These are phyloP conservation scores for Drosophila setifemur DNA, from an alignment of 1,140 invertebrate species.

Conservation along the genomic window DNA sequence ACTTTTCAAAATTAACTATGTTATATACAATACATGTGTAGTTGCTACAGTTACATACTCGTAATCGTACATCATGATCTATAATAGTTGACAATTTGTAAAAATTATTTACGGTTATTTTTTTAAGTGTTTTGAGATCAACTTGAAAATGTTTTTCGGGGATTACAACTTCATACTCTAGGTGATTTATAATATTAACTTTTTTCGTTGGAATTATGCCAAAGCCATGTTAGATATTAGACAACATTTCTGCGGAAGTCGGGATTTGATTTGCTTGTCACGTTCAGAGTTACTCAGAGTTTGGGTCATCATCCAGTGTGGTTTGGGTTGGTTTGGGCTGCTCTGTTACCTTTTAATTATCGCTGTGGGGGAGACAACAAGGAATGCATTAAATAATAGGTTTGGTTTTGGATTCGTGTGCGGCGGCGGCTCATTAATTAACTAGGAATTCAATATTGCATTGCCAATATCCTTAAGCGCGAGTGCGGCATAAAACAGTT, in stretches of 20 bases:
- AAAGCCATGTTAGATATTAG: constrained; percentile 24
- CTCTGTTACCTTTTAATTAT: constrained; percentile 48
- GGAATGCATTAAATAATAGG: constrained; percentile 13
- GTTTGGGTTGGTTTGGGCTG: neutral
- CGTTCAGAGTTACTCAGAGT: no score
- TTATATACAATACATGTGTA: constrained; percentile 20
- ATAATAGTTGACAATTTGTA: constrained; percentile 14
- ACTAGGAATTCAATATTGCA: constrained; percentile 40
- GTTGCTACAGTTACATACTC: neutral
- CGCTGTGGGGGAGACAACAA: constrained; percentile 37
- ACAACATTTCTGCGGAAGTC: constrained; percentile 19
- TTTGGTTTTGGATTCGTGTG: neutral
- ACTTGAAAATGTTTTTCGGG: constrained; percentile 57
- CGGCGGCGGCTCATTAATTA: constrained; percentile 41
- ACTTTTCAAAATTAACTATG: constrained; percentile 1
- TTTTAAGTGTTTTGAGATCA: constrained; percentile 54
- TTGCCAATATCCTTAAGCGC: constrained; percentile 54
- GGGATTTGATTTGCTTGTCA: neutral
- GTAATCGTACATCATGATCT: constrained; percentile 7
- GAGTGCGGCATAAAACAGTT: constrained; percentile 49
- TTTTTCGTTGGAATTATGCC: constrained; percentile 20
- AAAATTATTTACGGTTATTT: constrained; percentile 27
- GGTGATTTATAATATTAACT: neutral
- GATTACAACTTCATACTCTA: constrained; percentile 18
- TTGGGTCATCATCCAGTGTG: neutral